These are phyloP conservation scores for Lagenorhynchus albirostris DNA, from an alignment of 2,113 vertebrate genomes.

Conservation along the genomic window DNA sequence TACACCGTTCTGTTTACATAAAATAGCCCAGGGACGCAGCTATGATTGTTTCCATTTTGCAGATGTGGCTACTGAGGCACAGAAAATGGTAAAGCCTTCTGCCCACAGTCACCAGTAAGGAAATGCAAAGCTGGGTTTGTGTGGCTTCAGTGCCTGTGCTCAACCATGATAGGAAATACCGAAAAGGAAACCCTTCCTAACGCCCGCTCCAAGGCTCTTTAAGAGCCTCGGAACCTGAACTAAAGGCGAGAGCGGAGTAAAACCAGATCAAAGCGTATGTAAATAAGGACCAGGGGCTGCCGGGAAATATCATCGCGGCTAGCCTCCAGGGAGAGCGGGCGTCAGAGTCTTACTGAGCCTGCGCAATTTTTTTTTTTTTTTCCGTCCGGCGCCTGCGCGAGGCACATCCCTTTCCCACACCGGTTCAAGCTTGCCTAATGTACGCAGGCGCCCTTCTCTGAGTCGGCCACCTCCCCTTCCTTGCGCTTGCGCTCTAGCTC, in stretches of 20 bases:
- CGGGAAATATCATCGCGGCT: not conserved
- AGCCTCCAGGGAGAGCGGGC: not conserved
- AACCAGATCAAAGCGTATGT: conserved; percentile 11
- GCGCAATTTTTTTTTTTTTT: not conserved
- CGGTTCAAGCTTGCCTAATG: not conserved
- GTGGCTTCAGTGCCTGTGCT: not conserved
- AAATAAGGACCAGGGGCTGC: conserved; percentile 9
- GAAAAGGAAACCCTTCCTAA: not conserved
- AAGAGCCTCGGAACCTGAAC: not conserved
- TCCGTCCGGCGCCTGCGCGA: not conserved
- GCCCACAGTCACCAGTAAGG: not conserved
- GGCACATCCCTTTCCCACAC: not conserved
- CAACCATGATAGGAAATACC: not conserved
- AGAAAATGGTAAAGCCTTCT: not conserved
- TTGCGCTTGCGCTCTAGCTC: conserved; percentile 33
- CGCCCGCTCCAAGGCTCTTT: not conserved
- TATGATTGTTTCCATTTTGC: not conserved
- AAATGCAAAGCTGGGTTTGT: not conserved
- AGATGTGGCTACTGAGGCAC: not conserved
- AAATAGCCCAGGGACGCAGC: not conserved
- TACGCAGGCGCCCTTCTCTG: not conserved
- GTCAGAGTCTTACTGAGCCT: not conserved
- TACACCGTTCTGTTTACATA: not conserved
- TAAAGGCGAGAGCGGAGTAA: not conserved
- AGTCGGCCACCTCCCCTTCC: not conserved